A percentile compares a stretch with the other conserved stretches of the same genome.
These are phyloP conservation scores for Campoplex nolae DNA, from an alignment of 2,888 invertebrate genomes.

Conservation along the genomic window DNA sequence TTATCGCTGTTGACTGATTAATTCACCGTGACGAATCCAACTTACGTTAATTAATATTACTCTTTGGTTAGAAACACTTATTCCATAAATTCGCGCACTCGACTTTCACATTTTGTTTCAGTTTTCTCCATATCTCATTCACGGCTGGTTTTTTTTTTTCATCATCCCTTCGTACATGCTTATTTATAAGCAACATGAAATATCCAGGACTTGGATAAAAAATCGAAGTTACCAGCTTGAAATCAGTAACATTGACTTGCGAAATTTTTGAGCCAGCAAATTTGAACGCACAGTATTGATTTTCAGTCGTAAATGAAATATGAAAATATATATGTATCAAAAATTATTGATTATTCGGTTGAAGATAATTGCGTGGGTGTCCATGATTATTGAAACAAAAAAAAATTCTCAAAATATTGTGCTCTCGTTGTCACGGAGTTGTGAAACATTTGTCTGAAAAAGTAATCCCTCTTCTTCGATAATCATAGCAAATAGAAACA, in stretches of 20 bases:
- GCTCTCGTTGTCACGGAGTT: not conserved
- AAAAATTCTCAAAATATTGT: not conserved
- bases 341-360: not conserved
- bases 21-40: constrained; percentile 65
- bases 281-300: not conserved
- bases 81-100: constrained; percentile 67
- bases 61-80: constrained; percentile 83
- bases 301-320: not conserved
- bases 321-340: not conserved
- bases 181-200: not conserved
- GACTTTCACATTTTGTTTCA: constrained; percentile 21
- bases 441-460: not conserved
- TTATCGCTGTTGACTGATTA: constrained; percentile 56
- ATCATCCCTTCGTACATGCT: not conserved
- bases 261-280: not conserved
- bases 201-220: constrained; percentile 3
- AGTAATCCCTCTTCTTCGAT: not conserved
- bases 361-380: not conserved
- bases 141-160: not conserved
- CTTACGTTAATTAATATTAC: constrained; percentile 79
- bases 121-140: not conserved
- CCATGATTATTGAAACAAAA: not conserved
- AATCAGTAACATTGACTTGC: not conserved
- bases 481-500: not conserved
- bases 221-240: not conserved